Evolutionary conservation across 2,113 vertebrate species (phyloP).

Genomic region (Procapra przewalskii): DNA sequence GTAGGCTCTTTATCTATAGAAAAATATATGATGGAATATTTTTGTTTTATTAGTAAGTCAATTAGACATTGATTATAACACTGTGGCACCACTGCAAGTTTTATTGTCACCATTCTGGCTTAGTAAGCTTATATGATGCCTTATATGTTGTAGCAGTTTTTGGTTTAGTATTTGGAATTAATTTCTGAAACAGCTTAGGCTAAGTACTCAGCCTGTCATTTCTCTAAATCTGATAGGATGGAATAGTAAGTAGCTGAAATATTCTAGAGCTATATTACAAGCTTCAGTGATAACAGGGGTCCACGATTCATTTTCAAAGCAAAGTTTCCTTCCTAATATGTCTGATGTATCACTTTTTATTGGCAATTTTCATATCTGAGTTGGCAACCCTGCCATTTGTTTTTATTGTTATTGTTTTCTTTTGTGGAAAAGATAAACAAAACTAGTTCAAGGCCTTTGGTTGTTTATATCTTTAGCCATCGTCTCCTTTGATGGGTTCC

Average conservation of each 20-base stretch:
- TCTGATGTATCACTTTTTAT: not conserved
- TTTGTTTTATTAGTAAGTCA: constrained; percentile 77
- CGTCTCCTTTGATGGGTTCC: not conserved
- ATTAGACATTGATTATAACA: constrained; percentile 76
- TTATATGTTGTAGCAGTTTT: constrained; percentile 34
- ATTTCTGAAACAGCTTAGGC: constrained; percentile 52
- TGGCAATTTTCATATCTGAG: constrained; percentile 29
- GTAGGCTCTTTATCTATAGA: constrained; percentile 55
- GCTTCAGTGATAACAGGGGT: constrained; percentile 36
- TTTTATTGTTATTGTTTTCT: constrained; percentile 39
- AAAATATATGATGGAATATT: constrained; percentile 69
- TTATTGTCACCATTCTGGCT: constrained; percentile 68
- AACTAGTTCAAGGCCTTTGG: not conserved
- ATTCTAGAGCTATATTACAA: constrained; percentile 49
- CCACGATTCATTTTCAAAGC: not conserved
- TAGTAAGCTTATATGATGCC: constrained; percentile 34
- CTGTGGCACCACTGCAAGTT: constrained; percentile 56
- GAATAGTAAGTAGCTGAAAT: not conserved
- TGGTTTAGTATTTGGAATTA: constrained; percentile 64
- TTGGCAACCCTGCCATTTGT: constrained; percentile 40
- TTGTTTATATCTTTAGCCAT: not conserved
- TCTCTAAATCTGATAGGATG: not conserved
- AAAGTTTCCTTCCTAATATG: not conserved
- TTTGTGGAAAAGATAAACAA: not conserved
- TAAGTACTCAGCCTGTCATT: not conserved